A percentile compares a stretch with the other conserved stretches of the same genome.
Conservation (phyloP, 2,888 invertebrate species). For the Scaptomyza reducta region DNA sequence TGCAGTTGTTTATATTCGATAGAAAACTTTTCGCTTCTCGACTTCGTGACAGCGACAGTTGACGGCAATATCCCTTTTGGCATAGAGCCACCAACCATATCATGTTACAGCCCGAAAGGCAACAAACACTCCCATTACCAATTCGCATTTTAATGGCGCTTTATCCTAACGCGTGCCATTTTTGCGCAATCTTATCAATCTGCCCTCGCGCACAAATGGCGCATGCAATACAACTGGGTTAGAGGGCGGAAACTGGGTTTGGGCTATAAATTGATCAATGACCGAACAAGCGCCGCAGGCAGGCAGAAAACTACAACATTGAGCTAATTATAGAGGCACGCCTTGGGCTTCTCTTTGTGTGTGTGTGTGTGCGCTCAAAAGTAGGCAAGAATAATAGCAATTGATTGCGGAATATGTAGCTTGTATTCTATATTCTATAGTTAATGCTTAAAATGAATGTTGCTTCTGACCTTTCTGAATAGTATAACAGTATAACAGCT, state of each 20-base stretch:
- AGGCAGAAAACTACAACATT: constrained; percentile 16
- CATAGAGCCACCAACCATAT: constrained; percentile 6
- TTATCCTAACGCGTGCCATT: constrained; percentile 54
- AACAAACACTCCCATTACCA: constrained; percentile 25
- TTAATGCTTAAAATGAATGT: constrained; percentile 7
- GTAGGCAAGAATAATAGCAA: constrained; percentile 60
- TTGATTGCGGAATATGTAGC: constrained; percentile 63
- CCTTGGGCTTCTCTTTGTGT: constrained; percentile 55
- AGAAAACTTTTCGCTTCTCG: constrained; percentile 19
- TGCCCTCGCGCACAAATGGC: constrained; percentile 16
- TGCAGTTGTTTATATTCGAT: constrained; percentile 12
- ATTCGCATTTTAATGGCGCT: constrained; percentile 4
- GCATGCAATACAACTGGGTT: constrained; percentile 51
- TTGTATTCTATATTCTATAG: too few species aligned
- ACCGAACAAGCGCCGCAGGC: constrained; percentile 40
- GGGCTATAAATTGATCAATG: constrained; percentile 69
- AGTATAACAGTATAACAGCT: neutral
- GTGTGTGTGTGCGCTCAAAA: constrained; percentile 43
- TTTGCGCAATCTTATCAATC: constrained; percentile 46
- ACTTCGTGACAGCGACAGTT: constrained; percentile 38
- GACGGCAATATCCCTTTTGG: constrained; percentile 48
- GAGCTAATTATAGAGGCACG: constrained; percentile 71
- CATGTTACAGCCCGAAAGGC: constrained; percentile 8
- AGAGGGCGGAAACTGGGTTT: constrained; percentile 33
- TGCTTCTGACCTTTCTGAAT: neutral